Evolutionary conservation across 1,140 invertebrate species (phyloP).

Genomic region (Cecropterus lyciades): DNA sequence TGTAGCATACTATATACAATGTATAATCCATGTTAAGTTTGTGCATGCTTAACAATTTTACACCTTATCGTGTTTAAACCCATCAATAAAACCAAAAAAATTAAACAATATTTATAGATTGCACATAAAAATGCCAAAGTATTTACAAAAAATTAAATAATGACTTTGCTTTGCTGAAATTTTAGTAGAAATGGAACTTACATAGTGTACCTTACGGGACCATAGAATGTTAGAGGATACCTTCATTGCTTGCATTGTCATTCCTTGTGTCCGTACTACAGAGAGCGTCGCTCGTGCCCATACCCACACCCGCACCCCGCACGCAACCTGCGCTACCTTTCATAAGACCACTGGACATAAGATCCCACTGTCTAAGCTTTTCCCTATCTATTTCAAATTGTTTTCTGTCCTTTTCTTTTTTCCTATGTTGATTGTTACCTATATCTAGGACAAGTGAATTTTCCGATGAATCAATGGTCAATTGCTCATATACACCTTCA

Average conservation of each 20-base stretch:
- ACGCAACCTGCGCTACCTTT: conserved; percentile 79
- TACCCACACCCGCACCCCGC: conserved; percentile 76
- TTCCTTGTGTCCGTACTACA: conserved; percentile 69
- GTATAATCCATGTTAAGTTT: conserved; percentile 55
- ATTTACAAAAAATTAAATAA: conserved; percentile 49
- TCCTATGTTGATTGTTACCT: conserved; percentile 37
- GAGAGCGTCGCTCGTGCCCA: conserved; percentile 71
- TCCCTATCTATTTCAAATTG: conserved; percentile 91
- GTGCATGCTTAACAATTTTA: conserved; percentile 59
- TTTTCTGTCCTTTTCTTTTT: conserved; percentile 57
- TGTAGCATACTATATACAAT: conserved; percentile 44
- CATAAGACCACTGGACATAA: conserved; percentile 90
- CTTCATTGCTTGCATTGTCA: conserved; percentile 76
- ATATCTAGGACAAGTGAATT: conserved; percentile 37
- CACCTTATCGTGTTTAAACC: conserved; percentile 75
- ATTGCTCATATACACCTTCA: conserved; percentile 82
- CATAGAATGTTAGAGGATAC: conserved; percentile 77
- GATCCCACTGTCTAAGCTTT: conserved; percentile 93
- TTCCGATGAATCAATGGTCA: conserved; percentile 59
- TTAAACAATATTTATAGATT: conserved; percentile 30
- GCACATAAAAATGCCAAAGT: conserved; percentile 65
- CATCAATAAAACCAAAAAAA: conserved; percentile 45
- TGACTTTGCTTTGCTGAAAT: conserved; percentile 74
- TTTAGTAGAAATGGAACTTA: conserved; percentile 74
- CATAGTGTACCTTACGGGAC: conserved; percentile 74